These are phyloP conservation scores for Leucopternis melanops DNA, from an alignment of 2,113 vertebrate species.

Conservation along the genomic window DNA sequence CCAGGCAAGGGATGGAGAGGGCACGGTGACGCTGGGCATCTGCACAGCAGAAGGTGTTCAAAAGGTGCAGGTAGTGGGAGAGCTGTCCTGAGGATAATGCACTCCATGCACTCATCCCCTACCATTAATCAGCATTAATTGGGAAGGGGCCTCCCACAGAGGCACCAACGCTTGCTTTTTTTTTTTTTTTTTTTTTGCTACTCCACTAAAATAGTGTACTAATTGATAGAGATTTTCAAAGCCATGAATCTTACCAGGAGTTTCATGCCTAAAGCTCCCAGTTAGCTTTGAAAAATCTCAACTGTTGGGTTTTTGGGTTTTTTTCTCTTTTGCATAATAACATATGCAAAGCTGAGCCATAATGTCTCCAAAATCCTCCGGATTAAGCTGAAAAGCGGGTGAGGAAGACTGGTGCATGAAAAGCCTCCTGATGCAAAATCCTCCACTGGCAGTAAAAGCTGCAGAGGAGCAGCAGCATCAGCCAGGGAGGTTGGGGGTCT, in stretches of 20 bases:
- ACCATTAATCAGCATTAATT: neutral
- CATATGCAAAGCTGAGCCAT: neutral
- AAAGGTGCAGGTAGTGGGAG: neutral
- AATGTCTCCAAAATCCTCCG: constrained; percentile 10
- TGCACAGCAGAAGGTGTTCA: neutral
- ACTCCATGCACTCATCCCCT: rapidly evolving
- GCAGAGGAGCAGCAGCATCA: neutral
- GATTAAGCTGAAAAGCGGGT: neutral
- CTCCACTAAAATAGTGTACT: neutral
- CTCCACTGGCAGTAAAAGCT: neutral
- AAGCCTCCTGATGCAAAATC: neutral
- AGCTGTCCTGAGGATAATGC: neutral
- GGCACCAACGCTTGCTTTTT: neutral
- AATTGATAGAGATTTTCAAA: neutral
- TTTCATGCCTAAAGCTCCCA: neutral
- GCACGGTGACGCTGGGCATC: neutral
- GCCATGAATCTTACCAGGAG: neutral
- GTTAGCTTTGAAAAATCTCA: neutral
- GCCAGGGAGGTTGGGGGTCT: neutral
- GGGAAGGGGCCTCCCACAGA: neutral
- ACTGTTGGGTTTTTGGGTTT: neutral
- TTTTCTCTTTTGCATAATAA: neutral
- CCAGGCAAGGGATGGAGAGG: neutral
- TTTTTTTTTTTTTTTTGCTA: too few relatives aligned
- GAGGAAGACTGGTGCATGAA: neutral